These are phyloP conservation scores for Brachystomella parvula DNA, from an alignment of 1,140 invertebrate genomes.

Conservation along the genomic window DNA sequence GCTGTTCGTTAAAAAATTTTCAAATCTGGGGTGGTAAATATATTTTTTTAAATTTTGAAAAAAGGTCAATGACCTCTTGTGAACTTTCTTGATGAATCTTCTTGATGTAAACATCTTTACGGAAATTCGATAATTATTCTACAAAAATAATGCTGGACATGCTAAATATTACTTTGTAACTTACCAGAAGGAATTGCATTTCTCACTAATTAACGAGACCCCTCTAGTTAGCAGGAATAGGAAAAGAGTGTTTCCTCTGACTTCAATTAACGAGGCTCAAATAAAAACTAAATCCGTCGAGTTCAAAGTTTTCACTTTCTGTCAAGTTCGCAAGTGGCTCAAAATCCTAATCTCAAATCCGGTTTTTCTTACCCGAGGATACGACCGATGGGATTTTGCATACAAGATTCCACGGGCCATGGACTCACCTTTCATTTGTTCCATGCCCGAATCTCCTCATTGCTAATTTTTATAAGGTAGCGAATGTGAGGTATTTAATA, in stretches of 20 bases:
- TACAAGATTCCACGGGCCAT: neutral
- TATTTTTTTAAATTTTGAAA: too few relatives aligned
- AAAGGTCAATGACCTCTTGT: too few relatives aligned
- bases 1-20: too few relatives aligned
- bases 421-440: neutral
- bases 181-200: neutral
- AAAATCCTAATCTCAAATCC: neutral
- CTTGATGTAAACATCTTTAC: too few relatives aligned
- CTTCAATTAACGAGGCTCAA: neutral
- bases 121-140: too few relatives aligned
- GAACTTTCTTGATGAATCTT: too few relatives aligned
- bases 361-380: slow-evolving; percentile 2
- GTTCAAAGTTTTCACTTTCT: slow-evolving; percentile 8
- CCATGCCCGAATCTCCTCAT: neutral
- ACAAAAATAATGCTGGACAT: too few relatives aligned
- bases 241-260: neutral
- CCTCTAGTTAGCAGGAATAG: neutral
- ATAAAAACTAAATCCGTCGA: slow-evolving; percentile 4
- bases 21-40: too few relatives aligned
- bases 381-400: neutral
- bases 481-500: neutral
- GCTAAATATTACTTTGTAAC: too few relatives aligned
- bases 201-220: neutral
- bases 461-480: neutral
- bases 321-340: neutral